Evolutionary conservation across 2,888 invertebrate species (phyloP).

Genomic region (Leptopterna dolabrata): DNA sequence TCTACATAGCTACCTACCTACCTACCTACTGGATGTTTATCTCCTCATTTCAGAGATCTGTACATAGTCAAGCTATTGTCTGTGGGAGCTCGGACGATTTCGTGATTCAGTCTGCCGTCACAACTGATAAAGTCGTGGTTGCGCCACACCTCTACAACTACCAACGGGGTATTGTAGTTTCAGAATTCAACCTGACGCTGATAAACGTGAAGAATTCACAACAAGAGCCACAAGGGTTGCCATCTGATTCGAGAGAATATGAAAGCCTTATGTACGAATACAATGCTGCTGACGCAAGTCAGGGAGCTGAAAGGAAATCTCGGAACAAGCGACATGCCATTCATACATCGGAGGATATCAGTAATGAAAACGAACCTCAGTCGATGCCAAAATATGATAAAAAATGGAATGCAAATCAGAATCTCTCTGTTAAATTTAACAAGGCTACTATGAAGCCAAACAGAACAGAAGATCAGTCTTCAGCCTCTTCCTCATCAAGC

Average conservation of each 20-base stretch:
- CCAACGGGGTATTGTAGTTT: conserved; percentile 74
- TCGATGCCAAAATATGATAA: not conserved
- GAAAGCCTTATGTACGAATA: conserved; percentile 71
- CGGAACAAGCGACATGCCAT: not conserved
- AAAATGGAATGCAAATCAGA: not conserved
- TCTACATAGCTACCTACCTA: too few relatives aligned
- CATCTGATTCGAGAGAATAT: conserved; percentile 62
- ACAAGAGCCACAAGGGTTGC: conserved; percentile 65
- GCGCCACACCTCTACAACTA: conserved; percentile 69
- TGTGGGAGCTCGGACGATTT: conserved; percentile 71
- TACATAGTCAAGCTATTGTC: conserved; percentile 72
- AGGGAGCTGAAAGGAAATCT: conserved; percentile 18
- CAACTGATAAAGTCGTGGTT: conserved; percentile 68
- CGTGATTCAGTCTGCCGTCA: conserved; percentile 75
- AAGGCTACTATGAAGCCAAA: not conserved
- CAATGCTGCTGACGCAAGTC: conserved; percentile 65
- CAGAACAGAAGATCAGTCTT: not conserved
- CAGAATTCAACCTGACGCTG: conserved; percentile 71
- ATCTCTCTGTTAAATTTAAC: not conserved
- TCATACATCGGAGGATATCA: not conserved
- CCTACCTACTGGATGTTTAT: too few relatives aligned
- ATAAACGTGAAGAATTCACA: conserved; percentile 65
- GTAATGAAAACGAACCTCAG: not conserved
- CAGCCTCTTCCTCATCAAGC: not conserved
- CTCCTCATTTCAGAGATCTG: conserved; percentile 69